phyloP scores from a whole-genome alignment of 37 sponge, comb jelly and placozoan genomes.

The Hexactinellida sp. region DNA sequence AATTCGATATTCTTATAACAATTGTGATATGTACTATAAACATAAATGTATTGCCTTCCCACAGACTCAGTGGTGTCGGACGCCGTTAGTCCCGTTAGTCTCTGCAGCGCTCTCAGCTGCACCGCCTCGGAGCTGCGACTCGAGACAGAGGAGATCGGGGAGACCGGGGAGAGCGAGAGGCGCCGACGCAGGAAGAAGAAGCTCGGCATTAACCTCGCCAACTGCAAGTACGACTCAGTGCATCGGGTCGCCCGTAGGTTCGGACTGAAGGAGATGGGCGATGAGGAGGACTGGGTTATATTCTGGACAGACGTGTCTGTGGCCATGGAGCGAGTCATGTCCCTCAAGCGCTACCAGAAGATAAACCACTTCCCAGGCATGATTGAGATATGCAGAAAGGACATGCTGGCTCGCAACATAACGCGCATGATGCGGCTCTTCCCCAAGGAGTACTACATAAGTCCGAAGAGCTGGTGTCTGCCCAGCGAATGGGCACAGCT shows the following conservation, averaged over 20 bases:
- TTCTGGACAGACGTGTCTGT: conserved; percentile 88
- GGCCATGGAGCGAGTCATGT: conserved; percentile 61
- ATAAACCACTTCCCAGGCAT: conserved; percentile 99
- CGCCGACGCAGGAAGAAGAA: not conserved
- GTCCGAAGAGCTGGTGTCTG: conserved; percentile 84
- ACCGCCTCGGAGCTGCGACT: not conserved
- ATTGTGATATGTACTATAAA: no score
- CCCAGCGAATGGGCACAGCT: conserved; percentile 84
- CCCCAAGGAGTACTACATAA: conserved; percentile 86
- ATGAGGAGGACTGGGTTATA: conserved; percentile 71
- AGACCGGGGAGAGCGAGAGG: not conserved
- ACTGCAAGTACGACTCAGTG: conserved; percentile 89
- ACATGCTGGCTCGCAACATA: conserved; percentile 86
- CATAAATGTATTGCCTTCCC: no score
- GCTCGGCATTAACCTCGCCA: conserved; percentile 51
- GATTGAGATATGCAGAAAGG: conserved; percentile 95
- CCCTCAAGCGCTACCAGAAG: conserved; percentile 94
- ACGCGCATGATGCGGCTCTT: conserved; percentile 83
- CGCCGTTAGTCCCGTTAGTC: not conserved
- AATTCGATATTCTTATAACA: no score
- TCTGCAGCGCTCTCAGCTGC: not conserved
- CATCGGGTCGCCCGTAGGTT: conserved; percentile 63
- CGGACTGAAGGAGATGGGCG: conserved; percentile 68
- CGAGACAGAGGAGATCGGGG: not conserved
- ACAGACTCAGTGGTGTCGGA: not conserved